phyloP scores from a whole-genome alignment of 2,888 invertebrate species.

The Spialia ferax region DNA sequence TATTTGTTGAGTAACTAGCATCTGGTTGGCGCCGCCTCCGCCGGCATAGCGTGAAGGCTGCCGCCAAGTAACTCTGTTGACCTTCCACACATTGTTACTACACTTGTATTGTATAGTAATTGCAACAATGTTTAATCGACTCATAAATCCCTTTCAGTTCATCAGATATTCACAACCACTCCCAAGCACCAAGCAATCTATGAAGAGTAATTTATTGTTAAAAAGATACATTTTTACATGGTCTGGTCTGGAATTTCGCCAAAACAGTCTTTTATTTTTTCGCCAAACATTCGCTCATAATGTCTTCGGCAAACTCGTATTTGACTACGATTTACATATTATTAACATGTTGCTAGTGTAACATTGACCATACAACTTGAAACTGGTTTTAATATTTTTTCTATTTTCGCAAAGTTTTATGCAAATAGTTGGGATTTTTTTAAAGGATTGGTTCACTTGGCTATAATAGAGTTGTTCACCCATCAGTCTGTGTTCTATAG shows the following conservation, averaged over 20 bases:
- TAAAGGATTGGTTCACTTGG: neutral
- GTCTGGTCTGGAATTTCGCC: constrained; percentile 16
- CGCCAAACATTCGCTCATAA: constrained; percentile 17
- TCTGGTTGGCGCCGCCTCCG: constrained; percentile 44
- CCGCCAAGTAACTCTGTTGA: constrained; percentile 40
- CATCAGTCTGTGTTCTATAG: neutral
- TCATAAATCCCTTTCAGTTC: constrained; percentile 6
- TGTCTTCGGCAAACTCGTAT: constrained; percentile 33
- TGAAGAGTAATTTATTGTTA: neutral
- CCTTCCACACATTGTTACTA: constrained; percentile 38
- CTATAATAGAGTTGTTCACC: too few relatives aligned
- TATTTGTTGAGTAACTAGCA: constrained; percentile 45
- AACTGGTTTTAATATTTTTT: neutral
- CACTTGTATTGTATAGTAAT: constrained; percentile 22
- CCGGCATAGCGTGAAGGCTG: constrained; percentile 45
- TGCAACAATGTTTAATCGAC: constrained; percentile 29
- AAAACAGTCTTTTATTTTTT: constrained; percentile 4
- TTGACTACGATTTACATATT: constrained; percentile 36
- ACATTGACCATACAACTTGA: neutral
- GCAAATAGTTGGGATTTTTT: neutral
- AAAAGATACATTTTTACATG: constrained; percentile 7
- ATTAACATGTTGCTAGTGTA: constrained; percentile 11
- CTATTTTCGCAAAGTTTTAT: neutral
- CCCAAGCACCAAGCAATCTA: neutral
- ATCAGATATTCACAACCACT: constrained; percentile 1